These are phyloP conservation scores for Austrolebias charrua DNA, from an alignment of 2,797 vertebrate species.

Conservation along the genomic window DNA sequence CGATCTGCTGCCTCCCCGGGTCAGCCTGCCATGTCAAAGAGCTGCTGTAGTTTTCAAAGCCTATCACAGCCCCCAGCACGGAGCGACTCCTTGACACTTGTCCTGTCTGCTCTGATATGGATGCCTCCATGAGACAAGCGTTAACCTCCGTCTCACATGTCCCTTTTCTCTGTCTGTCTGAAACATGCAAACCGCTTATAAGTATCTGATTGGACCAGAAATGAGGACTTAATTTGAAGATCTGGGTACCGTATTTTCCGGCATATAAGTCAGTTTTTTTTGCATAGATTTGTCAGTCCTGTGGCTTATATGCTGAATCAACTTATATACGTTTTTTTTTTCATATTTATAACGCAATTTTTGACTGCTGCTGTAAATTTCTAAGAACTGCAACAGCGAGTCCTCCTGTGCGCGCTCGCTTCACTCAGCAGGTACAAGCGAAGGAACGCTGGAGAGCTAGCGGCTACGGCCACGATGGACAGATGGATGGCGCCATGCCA, in stretches of 20 bases:
- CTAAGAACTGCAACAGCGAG: too few relatives aligned
- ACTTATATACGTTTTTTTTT: too few relatives aligned
- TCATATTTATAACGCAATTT: too few relatives aligned
- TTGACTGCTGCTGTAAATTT: too few relatives aligned
- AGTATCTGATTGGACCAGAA: constrained; percentile 8
- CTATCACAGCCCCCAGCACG: constrained; percentile 48
- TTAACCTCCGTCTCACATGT: constrained; percentile 23
- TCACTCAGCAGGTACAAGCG: too few relatives aligned
- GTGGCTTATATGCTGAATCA: too few relatives aligned
- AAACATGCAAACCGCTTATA: not conserved
- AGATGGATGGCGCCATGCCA: too few relatives aligned
- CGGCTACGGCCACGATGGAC: too few relatives aligned
- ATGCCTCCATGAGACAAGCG: constrained; percentile 34
- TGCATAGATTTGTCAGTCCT: too few relatives aligned
- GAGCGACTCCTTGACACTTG: constrained; percentile 42
- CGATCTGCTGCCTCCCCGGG: constrained; percentile 32
- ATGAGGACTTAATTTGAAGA: constrained; percentile 6
- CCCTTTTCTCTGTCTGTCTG: not conserved
- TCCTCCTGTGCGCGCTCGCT: too few relatives aligned
- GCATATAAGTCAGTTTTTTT: too few relatives aligned
- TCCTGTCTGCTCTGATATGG: constrained; percentile 47
- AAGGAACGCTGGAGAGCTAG: too few relatives aligned
- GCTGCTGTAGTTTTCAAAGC: constrained; percentile 41
- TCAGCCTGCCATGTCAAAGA: constrained; percentile 42
- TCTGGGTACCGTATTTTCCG: not conserved